A percentile compares a stretch with the other conserved stretches of the same genome.
phyloP scores from a whole-genome alignment of 2,797 vertebrate species.

The Rhinella marina region DNA sequence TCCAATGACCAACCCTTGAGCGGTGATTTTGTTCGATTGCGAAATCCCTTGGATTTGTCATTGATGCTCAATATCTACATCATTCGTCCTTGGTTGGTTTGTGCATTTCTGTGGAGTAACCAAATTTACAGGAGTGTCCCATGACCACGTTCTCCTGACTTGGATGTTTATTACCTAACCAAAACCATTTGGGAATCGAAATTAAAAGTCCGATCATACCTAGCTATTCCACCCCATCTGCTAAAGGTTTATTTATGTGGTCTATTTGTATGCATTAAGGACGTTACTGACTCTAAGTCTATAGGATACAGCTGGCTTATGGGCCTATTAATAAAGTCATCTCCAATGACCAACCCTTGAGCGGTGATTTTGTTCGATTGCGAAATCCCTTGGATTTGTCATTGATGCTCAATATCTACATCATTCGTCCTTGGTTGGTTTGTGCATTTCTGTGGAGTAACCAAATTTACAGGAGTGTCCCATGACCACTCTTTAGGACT shows the following conservation, averaged over 20 bases:
- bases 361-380: not conserved
- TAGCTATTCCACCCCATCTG: slow-evolving; percentile 30
- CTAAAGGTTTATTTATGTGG: slow-evolving; percentile 24
- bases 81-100: not conserved
- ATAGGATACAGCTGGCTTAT: not conserved
- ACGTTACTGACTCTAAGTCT: not conserved
- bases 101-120: not conserved
- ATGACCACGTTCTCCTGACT: not conserved
- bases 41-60: not conserved
- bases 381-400: not conserved
- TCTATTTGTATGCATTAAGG: not conserved
- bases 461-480: too few relatives aligned
- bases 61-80: not conserved
- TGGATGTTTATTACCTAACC: slow-evolving; percentile 33
- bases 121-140: too few relatives aligned
- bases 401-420: not conserved
- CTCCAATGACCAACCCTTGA: not conserved
- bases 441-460: not conserved
- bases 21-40: not conserved
- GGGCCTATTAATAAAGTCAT: not conserved
- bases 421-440: not conserved
- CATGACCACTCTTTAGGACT: too few relatives aligned
- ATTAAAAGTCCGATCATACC: slow-evolving; percentile 40
- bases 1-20: not conserved
- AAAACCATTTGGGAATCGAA: slow-evolving; percentile 40